phyloP scores from a whole-genome alignment of 1,140 invertebrate species.

The Drosophila tristis region DNA sequence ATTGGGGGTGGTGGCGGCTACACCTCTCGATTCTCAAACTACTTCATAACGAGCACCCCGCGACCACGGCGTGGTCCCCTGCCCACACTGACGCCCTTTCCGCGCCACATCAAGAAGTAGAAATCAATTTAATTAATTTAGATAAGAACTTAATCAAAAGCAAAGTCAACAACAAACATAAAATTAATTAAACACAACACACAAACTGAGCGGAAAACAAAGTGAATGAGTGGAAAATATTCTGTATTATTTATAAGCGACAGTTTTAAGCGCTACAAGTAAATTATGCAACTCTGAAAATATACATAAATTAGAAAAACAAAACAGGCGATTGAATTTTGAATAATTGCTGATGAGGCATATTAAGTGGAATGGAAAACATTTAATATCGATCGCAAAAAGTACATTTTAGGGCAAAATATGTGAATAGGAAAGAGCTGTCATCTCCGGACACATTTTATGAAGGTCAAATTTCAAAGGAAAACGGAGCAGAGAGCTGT shows the following conservation, averaged over 20 bases:
- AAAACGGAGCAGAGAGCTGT: neutral
- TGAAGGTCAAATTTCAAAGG: no score
- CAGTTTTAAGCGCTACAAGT: constrained; percentile 16
- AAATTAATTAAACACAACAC: constrained; percentile 50
- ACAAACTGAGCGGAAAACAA: constrained; percentile 16
- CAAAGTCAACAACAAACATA: constrained; percentile 23
- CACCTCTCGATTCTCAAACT: constrained; percentile 52
- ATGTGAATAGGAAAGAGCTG: no score
- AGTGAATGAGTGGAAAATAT: constrained; percentile 46
- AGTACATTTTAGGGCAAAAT: no score
- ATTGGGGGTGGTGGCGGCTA: neutral
- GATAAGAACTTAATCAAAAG: constrained; percentile 43
- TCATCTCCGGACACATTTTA: no score
- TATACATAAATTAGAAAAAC: constrained; percentile 10
- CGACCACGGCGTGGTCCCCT: constrained; percentile 64
- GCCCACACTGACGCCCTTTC: constrained; percentile 76
- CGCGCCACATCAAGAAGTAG: constrained; percentile 54
- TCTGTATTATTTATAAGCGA: constrained; percentile 42
- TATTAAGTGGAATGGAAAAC: constrained; percentile 32
- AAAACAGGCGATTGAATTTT: constrained; percentile 13
- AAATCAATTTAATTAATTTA: constrained; percentile 54
- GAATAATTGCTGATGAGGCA: constrained; percentile 19
- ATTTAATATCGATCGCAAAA: constrained; percentile 9
- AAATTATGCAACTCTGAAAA: constrained; percentile 17
- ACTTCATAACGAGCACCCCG: constrained; percentile 63